A percentile compares a stretch with the other conserved stretches of the same genome.
These are phyloP conservation scores for Bombus vancouverensis DNA, from an alignment of 1,140 invertebrate genomes.

Conservation along the genomic window DNA sequence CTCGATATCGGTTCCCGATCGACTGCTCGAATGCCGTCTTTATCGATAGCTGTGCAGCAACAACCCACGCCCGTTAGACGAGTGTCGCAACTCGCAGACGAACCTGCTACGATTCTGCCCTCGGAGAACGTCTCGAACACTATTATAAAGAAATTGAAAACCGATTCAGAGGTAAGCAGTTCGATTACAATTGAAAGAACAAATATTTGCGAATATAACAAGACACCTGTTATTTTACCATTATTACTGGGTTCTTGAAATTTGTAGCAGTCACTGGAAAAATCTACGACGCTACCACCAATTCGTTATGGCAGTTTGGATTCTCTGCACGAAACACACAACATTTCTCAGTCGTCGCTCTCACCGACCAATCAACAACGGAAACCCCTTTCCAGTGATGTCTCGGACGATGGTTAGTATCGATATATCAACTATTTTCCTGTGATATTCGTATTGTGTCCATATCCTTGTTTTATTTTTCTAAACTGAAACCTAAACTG, in stretches of 20 bases:
- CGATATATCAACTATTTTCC: neutral
- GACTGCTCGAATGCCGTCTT: constrained; percentile 61
- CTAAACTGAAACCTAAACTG: neutral
- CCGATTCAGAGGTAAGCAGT: constrained; percentile 77
- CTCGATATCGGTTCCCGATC: constrained; percentile 61
- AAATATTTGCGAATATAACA: neutral
- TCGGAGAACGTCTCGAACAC: constrained; percentile 72
- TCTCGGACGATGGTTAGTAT: constrained; percentile 84
- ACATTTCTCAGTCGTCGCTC: constrained; percentile 72
- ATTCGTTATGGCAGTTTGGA: constrained; percentile 84
- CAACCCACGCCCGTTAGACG: constrained; percentile 64
- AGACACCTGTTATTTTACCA: too few relatives aligned
- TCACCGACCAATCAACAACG: constrained; percentile 74
- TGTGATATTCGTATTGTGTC: neutral
- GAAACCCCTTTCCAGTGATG: constrained; percentile 75
- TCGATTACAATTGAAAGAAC: neutral
- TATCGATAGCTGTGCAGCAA: constrained; percentile 73
- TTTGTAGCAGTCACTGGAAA: constrained; percentile 65
- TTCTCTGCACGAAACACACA: constrained; percentile 85
- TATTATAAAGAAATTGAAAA: constrained; percentile 82
- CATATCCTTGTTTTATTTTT: neutral
- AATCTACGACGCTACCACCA: constrained; percentile 62
- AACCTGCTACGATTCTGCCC: neutral
- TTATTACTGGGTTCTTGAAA: neutral
- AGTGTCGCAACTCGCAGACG: neutral